Conservation (phyloP, 2,888 invertebrate species). For the Drymonia ruficornis region DNA sequence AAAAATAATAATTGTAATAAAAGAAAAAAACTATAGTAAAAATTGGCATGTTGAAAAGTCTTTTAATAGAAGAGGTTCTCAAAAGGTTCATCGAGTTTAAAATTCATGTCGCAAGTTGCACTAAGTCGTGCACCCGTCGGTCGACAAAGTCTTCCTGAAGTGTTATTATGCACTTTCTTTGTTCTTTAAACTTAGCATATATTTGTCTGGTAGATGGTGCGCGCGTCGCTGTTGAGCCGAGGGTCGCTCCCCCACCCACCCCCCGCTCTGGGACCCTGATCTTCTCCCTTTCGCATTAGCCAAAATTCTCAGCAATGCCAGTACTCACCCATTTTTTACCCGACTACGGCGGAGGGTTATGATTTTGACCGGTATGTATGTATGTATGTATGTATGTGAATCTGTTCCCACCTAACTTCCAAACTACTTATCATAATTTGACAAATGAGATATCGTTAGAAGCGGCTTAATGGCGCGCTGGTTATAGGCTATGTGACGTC, state of each 20-base stretch:
- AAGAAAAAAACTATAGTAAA: no score
- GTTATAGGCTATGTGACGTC: no score
- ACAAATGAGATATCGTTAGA: no score
- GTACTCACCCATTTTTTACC: conserved; percentile 34
- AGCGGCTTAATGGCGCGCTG: no score
- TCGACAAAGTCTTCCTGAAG: conserved; percentile 1
- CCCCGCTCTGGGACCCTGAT: conserved; percentile 42
- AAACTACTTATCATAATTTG: no score
- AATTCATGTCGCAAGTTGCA: conserved; percentile 4
- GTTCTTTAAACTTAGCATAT: conserved; percentile 25
- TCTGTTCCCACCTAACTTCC: no score
- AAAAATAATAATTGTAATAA: neutral
- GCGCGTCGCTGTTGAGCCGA: conserved; percentile 58
- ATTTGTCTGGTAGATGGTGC: conserved; percentile 44
- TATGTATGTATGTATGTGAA: no score
- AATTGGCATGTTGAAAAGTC: no score
- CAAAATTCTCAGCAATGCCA: conserved; percentile 47
- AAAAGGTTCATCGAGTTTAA: neutral
- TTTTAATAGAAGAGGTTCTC: no score
- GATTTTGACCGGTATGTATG: no score
- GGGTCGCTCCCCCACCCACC: conserved; percentile 40
- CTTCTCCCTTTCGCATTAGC: conserved; percentile 56
- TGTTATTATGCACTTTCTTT: conserved; percentile 20
- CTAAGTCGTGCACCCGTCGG: neutral
- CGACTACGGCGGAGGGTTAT: no score